phyloP scores from a whole-genome alignment of 1,140 invertebrate genomes.

The Pararge aegeria region DNA sequence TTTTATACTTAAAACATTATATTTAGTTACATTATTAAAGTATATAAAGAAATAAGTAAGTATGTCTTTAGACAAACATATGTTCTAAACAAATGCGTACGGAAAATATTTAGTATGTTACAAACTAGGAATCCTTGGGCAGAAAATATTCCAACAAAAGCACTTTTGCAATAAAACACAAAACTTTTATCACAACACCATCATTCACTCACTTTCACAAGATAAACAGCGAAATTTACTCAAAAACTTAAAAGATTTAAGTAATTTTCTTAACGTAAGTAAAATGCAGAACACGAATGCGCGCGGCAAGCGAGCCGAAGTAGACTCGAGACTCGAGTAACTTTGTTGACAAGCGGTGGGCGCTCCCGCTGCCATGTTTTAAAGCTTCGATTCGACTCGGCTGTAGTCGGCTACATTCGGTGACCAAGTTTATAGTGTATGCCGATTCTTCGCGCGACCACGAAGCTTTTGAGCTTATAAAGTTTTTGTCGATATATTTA shows the following conservation, averaged over 20 bases:
- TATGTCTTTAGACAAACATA: too few relatives aligned
- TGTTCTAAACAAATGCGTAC: background rate
- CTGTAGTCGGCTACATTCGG: slow-evolving; percentile 48
- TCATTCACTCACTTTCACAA: slow-evolving; percentile 25
- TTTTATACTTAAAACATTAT: too few relatives aligned
- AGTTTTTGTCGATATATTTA: background rate
- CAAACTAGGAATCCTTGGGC: slow-evolving; percentile 20
- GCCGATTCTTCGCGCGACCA: background rate
- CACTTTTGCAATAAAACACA: slow-evolving; percentile 19
- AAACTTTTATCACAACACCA: slow-evolving; percentile 17
- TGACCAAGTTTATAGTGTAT: background rate
- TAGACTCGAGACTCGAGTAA: slow-evolving; percentile 53
- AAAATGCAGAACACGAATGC: slow-evolving; percentile 37
- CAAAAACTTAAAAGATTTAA: slow-evolving; percentile 14
- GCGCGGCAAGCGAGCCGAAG: slow-evolving; percentile 45
- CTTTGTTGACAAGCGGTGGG: slow-evolving; percentile 72
- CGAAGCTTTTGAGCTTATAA: background rate
- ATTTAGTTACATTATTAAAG: too few relatives aligned
- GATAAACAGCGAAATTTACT: slow-evolving; percentile 12
- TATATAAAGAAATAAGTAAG: too few relatives aligned
- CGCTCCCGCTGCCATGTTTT: slow-evolving; percentile 64
- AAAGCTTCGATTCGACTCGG: slow-evolving; percentile 54
- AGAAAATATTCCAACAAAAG: slow-evolving; percentile 26
- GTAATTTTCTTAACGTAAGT: slow-evolving; percentile 25
- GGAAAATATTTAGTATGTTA: slow-evolving; percentile 6